phyloP scores from a whole-genome alignment of 2,113 vertebrate genomes.

The Cranoglanis bouderius region DNA sequence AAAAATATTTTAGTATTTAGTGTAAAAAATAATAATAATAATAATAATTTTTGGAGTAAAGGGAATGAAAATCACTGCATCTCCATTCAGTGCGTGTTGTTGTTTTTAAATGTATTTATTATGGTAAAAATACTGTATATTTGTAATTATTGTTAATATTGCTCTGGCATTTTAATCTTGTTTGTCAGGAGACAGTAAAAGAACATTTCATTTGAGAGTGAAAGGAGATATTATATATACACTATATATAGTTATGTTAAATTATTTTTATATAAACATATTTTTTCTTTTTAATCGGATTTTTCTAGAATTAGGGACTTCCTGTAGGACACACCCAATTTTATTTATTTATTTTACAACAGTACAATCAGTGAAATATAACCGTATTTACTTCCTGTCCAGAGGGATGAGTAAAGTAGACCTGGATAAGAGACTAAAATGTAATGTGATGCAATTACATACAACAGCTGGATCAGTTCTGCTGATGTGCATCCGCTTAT shows the following conservation, averaged over 20 bases:
- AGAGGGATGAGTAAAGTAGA: slow-evolving; percentile 53
- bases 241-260: neutral
- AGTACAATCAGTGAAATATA: neutral
- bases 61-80: neutral
- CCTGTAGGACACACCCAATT: neutral
- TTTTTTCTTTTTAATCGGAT: neutral
- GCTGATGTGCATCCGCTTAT: slow-evolving; percentile 63
- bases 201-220: neutral
- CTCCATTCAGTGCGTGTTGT: neutral
- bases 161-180: neutral
- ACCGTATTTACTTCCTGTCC: slow-evolving; percentile 5
- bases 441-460: slow-evolving; percentile 70
- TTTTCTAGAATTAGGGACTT: neutral
- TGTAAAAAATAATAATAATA: neutral
- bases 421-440: slow-evolving; percentile 62
- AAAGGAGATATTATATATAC: neutral
- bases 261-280: neutral
- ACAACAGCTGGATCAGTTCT: slow-evolving; percentile 65
- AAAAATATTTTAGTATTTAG: neutral
- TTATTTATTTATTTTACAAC: neutral
- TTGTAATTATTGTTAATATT: neutral
- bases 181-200: neutral
- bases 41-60: neutral
- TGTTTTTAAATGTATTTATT: neutral
- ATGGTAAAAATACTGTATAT: neutral